Percentiles rank a stretch among this genome's conserved stretches.
These are phyloP conservation scores for Montipora capricornis DNA, from an alignment of 64 coral and sea anemone species.

Conservation along the genomic window DNA sequence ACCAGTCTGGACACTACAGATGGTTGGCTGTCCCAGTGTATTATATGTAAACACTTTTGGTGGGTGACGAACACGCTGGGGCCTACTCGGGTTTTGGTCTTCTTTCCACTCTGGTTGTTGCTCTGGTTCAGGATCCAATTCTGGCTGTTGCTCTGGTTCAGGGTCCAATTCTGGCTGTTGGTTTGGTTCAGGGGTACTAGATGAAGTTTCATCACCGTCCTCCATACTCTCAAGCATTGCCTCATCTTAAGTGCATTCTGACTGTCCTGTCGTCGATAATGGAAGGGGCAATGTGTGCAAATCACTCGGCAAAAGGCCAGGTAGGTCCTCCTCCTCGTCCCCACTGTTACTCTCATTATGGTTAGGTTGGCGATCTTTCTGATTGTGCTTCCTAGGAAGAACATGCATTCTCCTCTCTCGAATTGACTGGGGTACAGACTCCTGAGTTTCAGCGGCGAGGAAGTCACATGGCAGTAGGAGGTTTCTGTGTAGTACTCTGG, in stretches of 20 bases:
- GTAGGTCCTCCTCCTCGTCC: slow-evolving; percentile 9
- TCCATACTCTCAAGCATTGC: neutral
- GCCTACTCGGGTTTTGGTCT: neutral
- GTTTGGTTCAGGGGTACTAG: neutral
- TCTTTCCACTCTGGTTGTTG: neutral
- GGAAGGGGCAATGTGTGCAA: slow-evolving; percentile 6
- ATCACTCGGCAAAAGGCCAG: slow-evolving; percentile 4
- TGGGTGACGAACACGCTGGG: too few relatives aligned
- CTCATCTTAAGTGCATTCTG: neutral
- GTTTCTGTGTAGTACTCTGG: too few relatives aligned
- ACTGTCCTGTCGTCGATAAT: slow-evolving; percentile 25
- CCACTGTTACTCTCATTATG: neutral
- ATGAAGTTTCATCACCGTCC: neutral
- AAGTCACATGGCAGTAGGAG: too few relatives aligned
- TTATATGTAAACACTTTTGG: too few relatives aligned
- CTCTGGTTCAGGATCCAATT: neutral
- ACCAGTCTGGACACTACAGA: too few relatives aligned
- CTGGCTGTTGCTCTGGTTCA: neutral
- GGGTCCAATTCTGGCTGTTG: too few relatives aligned
- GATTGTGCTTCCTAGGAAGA: too few relatives aligned
- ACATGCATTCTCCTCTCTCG: too few relatives aligned
- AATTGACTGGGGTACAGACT: too few relatives aligned
- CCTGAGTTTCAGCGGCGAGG: too few relatives aligned
- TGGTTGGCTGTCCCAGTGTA: too few relatives aligned
- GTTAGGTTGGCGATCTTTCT: neutral